phyloP scores from a whole-genome alignment of 2,888 invertebrate genomes.

The Cataglyphis cursor region DNA sequence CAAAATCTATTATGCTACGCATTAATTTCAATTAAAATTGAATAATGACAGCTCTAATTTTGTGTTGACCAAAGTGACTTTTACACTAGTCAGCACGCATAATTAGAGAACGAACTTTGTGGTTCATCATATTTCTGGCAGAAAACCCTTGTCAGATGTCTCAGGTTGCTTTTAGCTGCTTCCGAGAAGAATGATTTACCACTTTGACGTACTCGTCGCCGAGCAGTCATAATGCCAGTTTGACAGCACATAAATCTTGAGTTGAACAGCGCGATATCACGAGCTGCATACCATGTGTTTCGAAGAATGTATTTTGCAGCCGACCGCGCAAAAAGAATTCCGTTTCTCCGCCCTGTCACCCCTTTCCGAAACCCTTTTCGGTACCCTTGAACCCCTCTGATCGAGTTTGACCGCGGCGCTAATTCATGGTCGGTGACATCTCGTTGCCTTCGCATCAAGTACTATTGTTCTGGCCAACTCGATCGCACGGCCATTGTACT shows the following conservation, averaged over 20 bases:
- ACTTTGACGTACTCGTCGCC: slow-evolving; percentile 48
- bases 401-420: slow-evolving; percentile 79
- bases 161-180: slow-evolving; percentile 77
- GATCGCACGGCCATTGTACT: slow-evolving; percentile 76
- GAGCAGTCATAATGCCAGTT: slow-evolving; percentile 72
- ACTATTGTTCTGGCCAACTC: slow-evolving; percentile 83
- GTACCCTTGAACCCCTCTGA: slow-evolving; percentile 43
- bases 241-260: slow-evolving; percentile 75
- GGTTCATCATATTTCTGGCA: slow-evolving; percentile 48
- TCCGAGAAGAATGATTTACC: slow-evolving; percentile 74
- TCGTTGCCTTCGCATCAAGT: slow-evolving; percentile 85
- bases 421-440: slow-evolving; percentile 85
- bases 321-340: slow-evolving; percentile 73
- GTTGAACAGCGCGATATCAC: slow-evolving; percentile 43
- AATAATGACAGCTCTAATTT: neutral
- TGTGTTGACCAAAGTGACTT: slow-evolving; percentile 43
- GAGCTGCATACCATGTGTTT: slow-evolving; percentile 68
- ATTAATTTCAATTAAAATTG: neutral
- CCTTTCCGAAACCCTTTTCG: slow-evolving; percentile 65
- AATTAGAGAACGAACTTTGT: slow-evolving; percentile 70
- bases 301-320: slow-evolving; percentile 77
- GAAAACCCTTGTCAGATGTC: slow-evolving; percentile 79
- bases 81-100: slow-evolving; percentile 54
- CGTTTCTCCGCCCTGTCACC: slow-evolving; percentile 58
- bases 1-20: neutral